phyloP scores from a whole-genome alignment of 2,888 invertebrate genomes.

The Micoletzkya japonica region DNA sequence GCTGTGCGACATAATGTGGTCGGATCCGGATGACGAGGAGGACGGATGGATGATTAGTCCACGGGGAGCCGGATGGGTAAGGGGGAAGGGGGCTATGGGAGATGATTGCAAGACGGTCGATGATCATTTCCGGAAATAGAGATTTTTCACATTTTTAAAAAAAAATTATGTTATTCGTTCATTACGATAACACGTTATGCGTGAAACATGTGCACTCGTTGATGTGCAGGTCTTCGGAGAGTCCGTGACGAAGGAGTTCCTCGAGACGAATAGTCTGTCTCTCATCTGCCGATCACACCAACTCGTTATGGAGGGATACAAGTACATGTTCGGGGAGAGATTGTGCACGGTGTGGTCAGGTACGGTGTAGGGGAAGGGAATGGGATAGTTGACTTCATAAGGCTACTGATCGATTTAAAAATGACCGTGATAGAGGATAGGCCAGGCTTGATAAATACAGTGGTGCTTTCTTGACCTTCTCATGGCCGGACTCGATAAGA shows the following conservation, averaged over 20 bases:
- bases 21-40: constrained; percentile 96
- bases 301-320: constrained; percentile 95
- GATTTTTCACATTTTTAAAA: no score
- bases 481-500: neutral
- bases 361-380: no score
- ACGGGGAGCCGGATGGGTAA: constrained; percentile 61
- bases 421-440: no score
- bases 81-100: constrained; percentile 35
- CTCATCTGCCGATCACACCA: constrained; percentile 98
- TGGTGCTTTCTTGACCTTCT: neutral
- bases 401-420: no score
- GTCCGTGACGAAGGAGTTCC: constrained; percentile 83
- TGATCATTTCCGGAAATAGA: neutral
- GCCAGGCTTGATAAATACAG: no score
- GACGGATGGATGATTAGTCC: constrained; percentile 70
- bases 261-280: constrained; percentile 86
- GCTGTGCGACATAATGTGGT: constrained; percentile 98
- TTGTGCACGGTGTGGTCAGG: constrained; percentile 99
- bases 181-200: neutral
- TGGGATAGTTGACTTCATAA: no score
- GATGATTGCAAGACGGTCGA: neutral
- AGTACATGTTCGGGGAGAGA: constrained; percentile 96
- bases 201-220: neutral
- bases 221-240: constrained; percentile 85
- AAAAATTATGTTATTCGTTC: neutral